Base-by-base conservation (phyloP, 2,797 vertebrate species). In the Peromyscus eremicus region DNA sequence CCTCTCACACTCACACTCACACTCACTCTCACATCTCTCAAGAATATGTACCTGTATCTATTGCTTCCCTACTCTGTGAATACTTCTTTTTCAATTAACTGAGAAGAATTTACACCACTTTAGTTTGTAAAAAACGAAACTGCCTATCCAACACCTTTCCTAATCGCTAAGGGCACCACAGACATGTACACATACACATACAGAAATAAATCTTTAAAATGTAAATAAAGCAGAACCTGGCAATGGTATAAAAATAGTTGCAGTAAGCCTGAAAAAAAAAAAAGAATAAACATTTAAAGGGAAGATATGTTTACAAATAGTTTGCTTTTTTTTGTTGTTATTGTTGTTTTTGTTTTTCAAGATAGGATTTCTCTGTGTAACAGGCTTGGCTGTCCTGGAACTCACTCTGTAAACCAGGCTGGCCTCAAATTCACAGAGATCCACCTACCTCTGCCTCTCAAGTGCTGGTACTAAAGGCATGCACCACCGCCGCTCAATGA, bases 211-310 rank as follows among this genome's bases (percentile, higher is more conserved):
- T 34, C 40, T 66, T 34, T 68, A 34, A n/a, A 85, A 34, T 27
- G 71, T 57, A 55, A 34, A 46, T 66, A 84, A 95, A 95, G 89
- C 21, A 88, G 93, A 23, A 93, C 55, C 80, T 92, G 60, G 17
- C 84, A 95, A 96, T 97, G 68, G 12, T 76, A 88, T 49, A 89
- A 91, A 80, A 89, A 95, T 89, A 92, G 91, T 49, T 91, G 17
- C 32, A 96, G 14, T 79, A 90, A 95, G 37, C 68, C 13, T 84
- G 29, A 17, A 92, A n/a, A n/a, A 92, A n/a, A n/a, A n/a, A 21
- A 89, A 57, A 57, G 55, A 57, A 70, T 16, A 52, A 71, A 55
- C 13, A 86, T n/a, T 85, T 66, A 55, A 40, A 66, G 37, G 32
- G 17, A 89, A 89, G 16, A 37, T 77, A 68, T 23, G 89, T 88